phyloP scores from a whole-genome alignment of 2,797 vertebrate genomes.

The Discoglossus pictus region DNA sequence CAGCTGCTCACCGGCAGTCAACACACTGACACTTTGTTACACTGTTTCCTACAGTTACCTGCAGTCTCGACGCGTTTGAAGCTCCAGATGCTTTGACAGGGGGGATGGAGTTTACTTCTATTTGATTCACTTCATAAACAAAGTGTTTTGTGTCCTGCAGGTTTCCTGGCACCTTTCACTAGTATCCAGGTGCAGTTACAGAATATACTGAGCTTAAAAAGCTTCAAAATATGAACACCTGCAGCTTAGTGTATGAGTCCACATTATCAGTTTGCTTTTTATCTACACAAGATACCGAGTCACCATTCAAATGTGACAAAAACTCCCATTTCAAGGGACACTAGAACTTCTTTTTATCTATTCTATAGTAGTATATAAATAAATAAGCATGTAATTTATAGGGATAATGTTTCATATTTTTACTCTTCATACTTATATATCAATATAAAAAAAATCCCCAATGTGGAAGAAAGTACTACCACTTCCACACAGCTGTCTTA shows the following conservation, averaged over 20 bases:
- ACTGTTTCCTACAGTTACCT: constrained; percentile 5
- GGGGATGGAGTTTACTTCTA: constrained; percentile 6
- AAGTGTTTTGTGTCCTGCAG: constrained; percentile 6
- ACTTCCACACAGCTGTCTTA: no score
- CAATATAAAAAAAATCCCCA: no score
- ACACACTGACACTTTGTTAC: constrained; percentile 6
- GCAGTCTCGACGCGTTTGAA: not conserved
- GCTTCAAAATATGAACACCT: constrained; percentile 13
- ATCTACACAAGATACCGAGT: not conserved
- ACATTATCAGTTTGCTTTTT: not conserved
- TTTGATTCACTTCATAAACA: constrained; percentile 24
- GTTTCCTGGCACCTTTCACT: constrained; percentile 9
- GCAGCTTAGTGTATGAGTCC: not conserved
- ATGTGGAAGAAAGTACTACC: no score
- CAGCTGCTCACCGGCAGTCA: no score
- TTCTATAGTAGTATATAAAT: no score
- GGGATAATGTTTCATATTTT: no score
- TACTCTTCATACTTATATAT: no score
- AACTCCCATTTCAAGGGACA: no score
- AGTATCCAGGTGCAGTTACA: constrained; percentile 27
- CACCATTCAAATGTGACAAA: no score
- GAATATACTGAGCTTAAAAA: constrained; percentile 5
- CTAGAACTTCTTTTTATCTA: no score
- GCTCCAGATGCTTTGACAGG: not conserved
- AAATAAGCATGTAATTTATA: no score